Percentiles rank a stretch among this genome's conserved stretches.
Conservation (phyloP, 2,113 vertebrate genomes). For the Microcebus murinus region DNA sequence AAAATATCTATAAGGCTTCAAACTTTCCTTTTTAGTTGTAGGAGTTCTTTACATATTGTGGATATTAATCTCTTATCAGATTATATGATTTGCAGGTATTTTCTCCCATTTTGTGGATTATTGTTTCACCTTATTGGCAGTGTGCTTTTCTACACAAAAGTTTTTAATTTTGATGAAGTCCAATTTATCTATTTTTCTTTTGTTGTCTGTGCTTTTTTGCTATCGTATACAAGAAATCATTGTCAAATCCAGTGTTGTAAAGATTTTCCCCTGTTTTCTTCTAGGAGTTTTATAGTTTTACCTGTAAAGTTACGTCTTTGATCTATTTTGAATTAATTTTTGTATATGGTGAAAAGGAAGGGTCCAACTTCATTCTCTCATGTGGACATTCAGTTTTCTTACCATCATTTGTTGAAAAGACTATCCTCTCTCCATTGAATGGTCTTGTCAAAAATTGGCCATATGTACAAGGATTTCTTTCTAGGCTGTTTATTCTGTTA, state of each 20-base stretch:
- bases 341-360: background rate
- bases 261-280: background rate
- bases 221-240: background rate
- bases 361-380: background rate
- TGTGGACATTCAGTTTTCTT: background rate
- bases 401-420: background rate
- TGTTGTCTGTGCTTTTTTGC: background rate
- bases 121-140: background rate
- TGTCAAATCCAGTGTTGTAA: background rate
- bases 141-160: background rate
- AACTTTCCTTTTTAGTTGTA: background rate
- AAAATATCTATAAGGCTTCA: background rate
- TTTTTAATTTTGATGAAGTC: background rate
- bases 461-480: background rate
- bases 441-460: background rate
- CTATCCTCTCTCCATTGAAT: background rate
- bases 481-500: background rate
- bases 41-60: background rate
- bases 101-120: background rate
- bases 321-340: background rate
- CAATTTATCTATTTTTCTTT: background rate
- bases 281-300: background rate
- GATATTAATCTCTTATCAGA: background rate
- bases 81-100: background rate
- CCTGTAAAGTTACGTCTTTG: background rate